Conservation (phyloP, 2,113 vertebrate species). For the Amia ocellicauda region DNA sequence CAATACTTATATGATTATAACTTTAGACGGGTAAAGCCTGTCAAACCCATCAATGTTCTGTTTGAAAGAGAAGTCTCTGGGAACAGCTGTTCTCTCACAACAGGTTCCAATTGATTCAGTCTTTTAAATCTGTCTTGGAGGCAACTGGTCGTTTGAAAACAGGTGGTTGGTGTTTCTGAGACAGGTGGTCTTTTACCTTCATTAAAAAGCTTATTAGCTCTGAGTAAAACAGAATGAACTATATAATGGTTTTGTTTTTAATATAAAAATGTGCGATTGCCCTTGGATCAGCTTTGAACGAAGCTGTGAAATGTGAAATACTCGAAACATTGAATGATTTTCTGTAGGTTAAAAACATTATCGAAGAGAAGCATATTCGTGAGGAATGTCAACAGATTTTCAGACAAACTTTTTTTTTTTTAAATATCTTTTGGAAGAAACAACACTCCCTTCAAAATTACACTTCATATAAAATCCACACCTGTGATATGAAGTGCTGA, state of each 20-base stretch:
- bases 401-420: neutral
- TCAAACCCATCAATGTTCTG: too few relatives aligned
- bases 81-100: conserved; percentile 1
- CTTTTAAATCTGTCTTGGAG: too few relatives aligned
- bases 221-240: too few relatives aligned
- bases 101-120: neutral
- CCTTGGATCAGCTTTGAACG: neutral
- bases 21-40: too few relatives aligned
- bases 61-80: too few relatives aligned
- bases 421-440: neutral
- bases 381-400: neutral
- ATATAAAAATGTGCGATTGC: neutral
- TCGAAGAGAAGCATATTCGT: neutral
- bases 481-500: neutral
- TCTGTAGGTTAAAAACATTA: neutral
- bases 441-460: neutral
- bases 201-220: neutral
- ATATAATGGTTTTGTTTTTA: too few relatives aligned
- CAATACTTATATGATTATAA: too few relatives aligned
- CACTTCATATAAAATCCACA: neutral
- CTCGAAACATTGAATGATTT: neutral
- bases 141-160: conserved; percentile 1
- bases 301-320: neutral
- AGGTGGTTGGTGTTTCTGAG: conserved; percentile 1
- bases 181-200: conserved; percentile 8